These are phyloP conservation scores for Erebia aethiops DNA, from an alignment of 2,888 invertebrate species.

Conservation along the genomic window DNA sequence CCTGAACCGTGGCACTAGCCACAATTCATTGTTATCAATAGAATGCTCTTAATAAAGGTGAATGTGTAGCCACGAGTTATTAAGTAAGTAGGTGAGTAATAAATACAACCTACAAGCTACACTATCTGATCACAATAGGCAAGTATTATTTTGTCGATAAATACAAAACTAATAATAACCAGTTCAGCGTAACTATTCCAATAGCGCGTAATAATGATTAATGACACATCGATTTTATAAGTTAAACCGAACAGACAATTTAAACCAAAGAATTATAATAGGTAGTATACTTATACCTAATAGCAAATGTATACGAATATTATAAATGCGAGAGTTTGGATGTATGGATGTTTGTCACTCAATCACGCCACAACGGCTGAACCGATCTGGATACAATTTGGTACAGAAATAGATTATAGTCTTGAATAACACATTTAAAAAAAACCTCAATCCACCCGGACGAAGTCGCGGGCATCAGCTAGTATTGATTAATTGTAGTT, in stretches of 20 bases:
- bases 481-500: too few species aligned
- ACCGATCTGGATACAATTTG: too few species aligned
- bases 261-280: too few species aligned
- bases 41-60: conserved; percentile 32
- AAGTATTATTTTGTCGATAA: conserved; percentile 1
- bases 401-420: too few species aligned
- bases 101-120: conserved; percentile 7
- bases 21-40: conserved; percentile 37
- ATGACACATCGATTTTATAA: conserved; percentile 9
- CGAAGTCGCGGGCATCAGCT: too few species aligned
- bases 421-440: too few species aligned
- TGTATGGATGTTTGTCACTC: too few species aligned
- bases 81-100: conserved; percentile 11
- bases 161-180: neutral
- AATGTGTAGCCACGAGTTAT: conserved; percentile 25
- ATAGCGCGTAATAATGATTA: neutral
- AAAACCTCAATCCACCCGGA: too few species aligned
- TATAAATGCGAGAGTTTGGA: too few species aligned
- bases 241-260: neutral
- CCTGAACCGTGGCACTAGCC: conserved; percentile 30
- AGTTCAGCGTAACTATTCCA: neutral
- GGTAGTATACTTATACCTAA: too few species aligned
- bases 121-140: conserved; percentile 4
- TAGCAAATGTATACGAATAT: too few species aligned
- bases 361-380: too few species aligned